These are phyloP conservation scores for Daktulosphaira vitifoliae DNA, from an alignment of 1,140 invertebrate species.

Conservation along the genomic window DNA sequence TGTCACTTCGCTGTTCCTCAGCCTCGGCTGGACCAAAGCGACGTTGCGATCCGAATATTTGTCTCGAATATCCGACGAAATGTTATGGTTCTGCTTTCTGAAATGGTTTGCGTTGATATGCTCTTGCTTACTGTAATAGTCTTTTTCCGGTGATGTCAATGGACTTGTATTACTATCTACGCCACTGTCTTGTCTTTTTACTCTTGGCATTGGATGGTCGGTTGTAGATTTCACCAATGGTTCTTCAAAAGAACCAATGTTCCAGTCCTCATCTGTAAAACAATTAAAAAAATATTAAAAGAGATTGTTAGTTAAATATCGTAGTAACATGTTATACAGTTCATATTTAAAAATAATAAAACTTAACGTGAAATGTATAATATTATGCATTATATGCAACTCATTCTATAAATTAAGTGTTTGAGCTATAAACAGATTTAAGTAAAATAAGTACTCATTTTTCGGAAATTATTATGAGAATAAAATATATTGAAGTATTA, in stretches of 20 bases:
- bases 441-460: no score
- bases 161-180: constrained; percentile 29
- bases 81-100: not conserved
- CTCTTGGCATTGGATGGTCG: constrained; percentile 37
- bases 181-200: constrained; percentile 34
- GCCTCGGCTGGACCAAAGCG: constrained; percentile 2
- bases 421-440: no score
- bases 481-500: no score
- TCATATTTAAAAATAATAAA: no score
- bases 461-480: no score
- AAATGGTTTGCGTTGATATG: not conserved
- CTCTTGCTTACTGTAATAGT: constrained; percentile 16
- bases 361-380: no score
- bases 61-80: not conserved
- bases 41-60: constrained; percentile 23
- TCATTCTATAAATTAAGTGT: no score
- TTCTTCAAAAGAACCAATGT: constrained; percentile 39
- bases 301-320: no score
- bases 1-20: constrained; percentile 12
- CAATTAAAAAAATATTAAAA: constrained; percentile 2
- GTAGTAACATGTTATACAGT: no score
- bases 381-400: no score
- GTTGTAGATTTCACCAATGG: constrained; percentile 38
- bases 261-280: constrained; percentile 43
- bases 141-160: constrained; percentile 18